Percentiles rank a stretch among this genome's conserved stretches.
Conservation (phyloP, 1,140 invertebrate genomes). For the Chrysoperla carnea region DNA sequence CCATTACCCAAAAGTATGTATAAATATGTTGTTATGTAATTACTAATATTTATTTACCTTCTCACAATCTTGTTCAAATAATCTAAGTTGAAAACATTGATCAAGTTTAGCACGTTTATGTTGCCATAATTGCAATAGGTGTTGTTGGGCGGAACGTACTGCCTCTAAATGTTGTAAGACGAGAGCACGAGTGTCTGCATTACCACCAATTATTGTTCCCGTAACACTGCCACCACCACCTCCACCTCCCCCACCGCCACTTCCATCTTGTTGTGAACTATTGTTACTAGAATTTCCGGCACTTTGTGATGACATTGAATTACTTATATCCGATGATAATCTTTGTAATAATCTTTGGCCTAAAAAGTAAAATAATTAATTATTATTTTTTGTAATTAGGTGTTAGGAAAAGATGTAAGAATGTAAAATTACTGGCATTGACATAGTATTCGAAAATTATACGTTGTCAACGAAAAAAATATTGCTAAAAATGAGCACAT, state of each 20-base stretch:
- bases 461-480: too few relatives aligned
- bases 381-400: too few relatives aligned
- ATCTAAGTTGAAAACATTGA: constrained; percentile 83
- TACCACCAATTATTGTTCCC: constrained; percentile 15
- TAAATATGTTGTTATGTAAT: neutral
- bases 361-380: constrained; percentile 13
- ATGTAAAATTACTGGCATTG: too few relatives aligned
- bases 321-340: constrained; percentile 5
- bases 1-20: neutral
- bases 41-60: constrained; percentile 39
- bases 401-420: too few relatives aligned
- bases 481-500: too few relatives aligned
- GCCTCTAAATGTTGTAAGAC: constrained; percentile 64
- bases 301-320: constrained; percentile 10
- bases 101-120: constrained; percentile 84
- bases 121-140: constrained; percentile 84
- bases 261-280: constrained; percentile 18
- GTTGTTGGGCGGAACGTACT: constrained; percentile 72
- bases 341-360: constrained; percentile 32
- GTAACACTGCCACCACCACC: constrained; percentile 25
- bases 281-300: constrained; percentile 18
- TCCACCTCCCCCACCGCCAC: constrained; percentile 15
- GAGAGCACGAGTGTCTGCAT: constrained; percentile 28
- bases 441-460: too few relatives aligned
- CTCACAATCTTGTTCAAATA: constrained; percentile 95